Evolutionary conservation across 2,797 vertebrate genomes (phyloP).

Genomic region (Ptychobarbus kaznakovi): DNA sequence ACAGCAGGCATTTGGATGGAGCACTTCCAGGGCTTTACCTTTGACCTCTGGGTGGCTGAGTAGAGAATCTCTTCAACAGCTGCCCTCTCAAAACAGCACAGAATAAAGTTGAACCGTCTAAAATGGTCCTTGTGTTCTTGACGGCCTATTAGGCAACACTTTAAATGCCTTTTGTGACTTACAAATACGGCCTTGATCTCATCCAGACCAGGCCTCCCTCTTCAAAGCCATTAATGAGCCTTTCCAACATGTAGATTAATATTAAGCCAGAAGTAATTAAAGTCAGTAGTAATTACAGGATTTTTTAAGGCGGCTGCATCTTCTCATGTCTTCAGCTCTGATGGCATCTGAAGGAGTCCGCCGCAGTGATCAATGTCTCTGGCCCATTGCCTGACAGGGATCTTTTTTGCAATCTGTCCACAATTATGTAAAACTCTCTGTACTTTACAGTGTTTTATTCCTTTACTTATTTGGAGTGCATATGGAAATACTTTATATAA

Average conservation of each 20-base stretch:
- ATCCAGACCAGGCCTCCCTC: background rate
- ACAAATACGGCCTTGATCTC: background rate
- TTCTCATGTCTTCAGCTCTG: conserved; percentile 19
- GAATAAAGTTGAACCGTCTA: conserved; percentile 36
- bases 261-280: conserved; percentile 18
- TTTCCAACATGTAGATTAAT: conserved; percentile 12
- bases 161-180: conserved; percentile 16
- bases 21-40: conserved; percentile 51
- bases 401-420: conserved; percentile 16
- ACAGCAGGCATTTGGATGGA: conserved; percentile 21
- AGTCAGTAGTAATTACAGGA: conserved; percentile 11
- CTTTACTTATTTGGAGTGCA: background rate
- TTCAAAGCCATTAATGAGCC: background rate
- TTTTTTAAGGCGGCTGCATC: conserved; percentile 22
- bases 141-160: conserved; percentile 5
- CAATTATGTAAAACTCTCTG: conserved; percentile 9
- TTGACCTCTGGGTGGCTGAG: conserved; percentile 48
- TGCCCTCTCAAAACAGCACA: conserved; percentile 34
- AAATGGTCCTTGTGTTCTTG: conserved; percentile 16
- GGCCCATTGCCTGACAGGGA: background rate
- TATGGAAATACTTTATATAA: background rate
- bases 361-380: conserved; percentile 33
- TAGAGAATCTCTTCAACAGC: conserved; percentile 45
- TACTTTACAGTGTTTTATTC: background rate
- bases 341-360: conserved; percentile 22